Evolutionary conservation across 2,113 vertebrate genomes (phyloP).

Genomic region (Prionailurus viverrinus): DNA sequence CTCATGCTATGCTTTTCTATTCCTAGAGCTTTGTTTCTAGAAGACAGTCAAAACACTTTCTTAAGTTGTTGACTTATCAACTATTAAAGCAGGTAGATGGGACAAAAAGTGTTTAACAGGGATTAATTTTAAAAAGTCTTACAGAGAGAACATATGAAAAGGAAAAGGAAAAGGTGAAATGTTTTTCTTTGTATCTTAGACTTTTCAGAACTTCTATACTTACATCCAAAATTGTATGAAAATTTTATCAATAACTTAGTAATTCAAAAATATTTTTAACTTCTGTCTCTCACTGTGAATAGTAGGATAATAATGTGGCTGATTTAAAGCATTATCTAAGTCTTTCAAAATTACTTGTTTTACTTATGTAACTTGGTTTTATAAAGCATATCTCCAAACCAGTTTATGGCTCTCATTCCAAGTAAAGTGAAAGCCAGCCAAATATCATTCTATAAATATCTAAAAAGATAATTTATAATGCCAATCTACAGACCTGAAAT

Average conservation of each 20-base stretch:
- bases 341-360: constrained; percentile 54
- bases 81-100: not conserved
- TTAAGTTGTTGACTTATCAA: not conserved
- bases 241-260: not conserved
- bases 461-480: constrained; percentile 71
- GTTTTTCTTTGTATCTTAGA: not conserved
- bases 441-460: constrained; percentile 80
- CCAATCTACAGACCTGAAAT: constrained; percentile 64
- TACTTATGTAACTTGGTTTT: constrained; percentile 61
- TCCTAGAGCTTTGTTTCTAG: not conserved
- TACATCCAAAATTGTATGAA: not conserved
- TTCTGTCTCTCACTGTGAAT: not conserved
- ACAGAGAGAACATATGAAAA: constrained; percentile 19
- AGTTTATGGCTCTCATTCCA: constrained; percentile 69
- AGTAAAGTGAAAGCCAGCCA: constrained; percentile 74
- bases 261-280: constrained; percentile 39
- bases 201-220: not conserved
- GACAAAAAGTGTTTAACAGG: not conserved
- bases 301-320: not conserved
- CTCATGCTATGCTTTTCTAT: not conserved
- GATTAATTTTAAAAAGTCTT: not conserved
- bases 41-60: not conserved
- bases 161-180: not conserved
- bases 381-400: constrained; percentile 29
- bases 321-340: not conserved